Percentiles rank a stretch among this genome's conserved stretches.
These are phyloP conservation scores for Liparis tanakae DNA, from an alignment of 2,797 vertebrate genomes.

Conservation along the genomic window DNA sequence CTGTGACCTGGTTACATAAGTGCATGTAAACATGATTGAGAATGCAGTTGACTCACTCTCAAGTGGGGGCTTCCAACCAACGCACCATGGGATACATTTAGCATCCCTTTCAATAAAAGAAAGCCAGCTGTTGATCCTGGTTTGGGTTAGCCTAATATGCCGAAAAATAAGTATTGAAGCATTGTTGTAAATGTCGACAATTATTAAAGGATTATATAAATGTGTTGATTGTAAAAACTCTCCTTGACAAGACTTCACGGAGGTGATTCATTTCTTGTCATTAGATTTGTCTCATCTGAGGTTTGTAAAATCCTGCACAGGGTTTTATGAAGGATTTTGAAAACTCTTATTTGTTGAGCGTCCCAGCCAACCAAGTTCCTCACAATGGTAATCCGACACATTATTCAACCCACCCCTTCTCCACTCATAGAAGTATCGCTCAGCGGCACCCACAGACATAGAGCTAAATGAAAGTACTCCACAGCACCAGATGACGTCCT, in stretches of 20 bases:
- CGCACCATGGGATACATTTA: neutral
- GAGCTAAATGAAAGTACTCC: slow-evolving; percentile 20
- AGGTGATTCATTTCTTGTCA: neutral
- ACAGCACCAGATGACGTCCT: slow-evolving; percentile 27
- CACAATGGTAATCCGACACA: slow-evolving; percentile 1
- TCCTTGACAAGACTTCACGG: neutral
- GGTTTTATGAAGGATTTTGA: neutral
- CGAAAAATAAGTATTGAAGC: neutral
- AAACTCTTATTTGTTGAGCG: neutral
- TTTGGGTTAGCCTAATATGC: neutral
- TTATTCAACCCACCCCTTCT: neutral
- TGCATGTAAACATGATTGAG: neutral
- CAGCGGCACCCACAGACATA: neutral
- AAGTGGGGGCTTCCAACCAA: neutral
- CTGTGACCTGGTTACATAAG: neutral
- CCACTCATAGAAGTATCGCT: neutral
- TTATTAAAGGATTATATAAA: neutral
- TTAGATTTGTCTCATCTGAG: neutral
- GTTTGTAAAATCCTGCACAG: neutral
- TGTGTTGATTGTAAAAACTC: neutral
- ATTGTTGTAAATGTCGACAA: neutral
- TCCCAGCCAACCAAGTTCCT: neutral
- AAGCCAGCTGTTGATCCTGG: neutral
- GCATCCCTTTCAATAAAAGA: neutral
- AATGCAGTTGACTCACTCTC: neutral